A percentile compares a stretch with the other conserved stretches of the same genome.
phyloP scores from a whole-genome alignment of 2,797 vertebrate species.

The Dipus sagitta region DNA sequence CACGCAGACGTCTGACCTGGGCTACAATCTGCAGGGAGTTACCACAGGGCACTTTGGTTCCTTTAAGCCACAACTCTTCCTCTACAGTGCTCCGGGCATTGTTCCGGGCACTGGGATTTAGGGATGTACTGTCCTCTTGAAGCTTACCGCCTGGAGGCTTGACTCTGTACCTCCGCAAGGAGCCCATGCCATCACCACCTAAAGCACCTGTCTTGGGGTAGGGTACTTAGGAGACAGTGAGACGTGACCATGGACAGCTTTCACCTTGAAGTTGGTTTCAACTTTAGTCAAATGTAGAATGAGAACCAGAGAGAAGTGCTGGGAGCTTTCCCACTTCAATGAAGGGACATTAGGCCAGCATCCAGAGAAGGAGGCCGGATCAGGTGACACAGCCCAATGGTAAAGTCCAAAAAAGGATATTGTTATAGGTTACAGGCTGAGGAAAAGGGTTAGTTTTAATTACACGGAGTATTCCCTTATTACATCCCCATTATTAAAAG shows the following conservation, averaged over 20 bases:
- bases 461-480: background rate
- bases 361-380: slow-evolving; percentile 1
- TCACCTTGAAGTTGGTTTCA: background rate
- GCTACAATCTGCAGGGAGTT: background rate
- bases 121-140: background rate
- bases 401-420: background rate
- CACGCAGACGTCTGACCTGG: background rate
- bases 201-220: background rate
- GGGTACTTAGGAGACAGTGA: background rate
- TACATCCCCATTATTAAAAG: background rate
- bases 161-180: background rate
- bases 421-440: background rate
- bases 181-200: background rate
- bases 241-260: background rate
- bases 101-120: background rate
- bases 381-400: background rate
- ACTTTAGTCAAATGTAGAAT: background rate
- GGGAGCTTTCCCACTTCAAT: background rate
- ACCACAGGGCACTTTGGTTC: background rate
- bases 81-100: background rate
- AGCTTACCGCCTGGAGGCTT: background rate
- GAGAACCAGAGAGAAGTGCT: background rate
- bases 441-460: slow-evolving; percentile 4
- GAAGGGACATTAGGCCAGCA: background rate
- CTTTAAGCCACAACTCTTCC: background rate